Evolutionary conservation across 1,140 invertebrate species (phyloP), one percentile per base, ranked within the genome.

Genomic region (Heterodera schachtii): DNA sequence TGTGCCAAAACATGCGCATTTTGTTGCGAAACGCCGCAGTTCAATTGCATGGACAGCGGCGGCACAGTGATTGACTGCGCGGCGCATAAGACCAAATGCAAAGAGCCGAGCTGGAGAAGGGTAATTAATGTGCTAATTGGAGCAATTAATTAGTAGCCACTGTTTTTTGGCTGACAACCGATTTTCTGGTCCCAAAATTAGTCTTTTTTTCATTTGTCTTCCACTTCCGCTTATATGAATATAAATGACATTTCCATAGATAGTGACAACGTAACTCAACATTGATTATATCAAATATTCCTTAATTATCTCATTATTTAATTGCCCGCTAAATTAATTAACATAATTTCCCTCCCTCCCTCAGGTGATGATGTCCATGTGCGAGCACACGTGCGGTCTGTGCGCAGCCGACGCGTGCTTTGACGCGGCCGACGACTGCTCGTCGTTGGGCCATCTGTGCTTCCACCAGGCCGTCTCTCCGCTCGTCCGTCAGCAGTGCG

Each of bases 371-470:
- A 78, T 78, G 76, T 67, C 76, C 13, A 60, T 66, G 64, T 78
- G 76, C 69, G 76, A 78, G n/a, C 76, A 78, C 47, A 78, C 76
- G 5, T 78, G 76, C 43, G 76, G 76, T 11, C n/a, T 78, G 64
- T 78, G 76, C 46, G 11, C 60, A 16, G 64, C 60, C 46, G 76
- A 78, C 19, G 76, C 44, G n/a, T 78, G 76, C 52, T 78, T 78
- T 66, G 76, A 78, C 69, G 21, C 69, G 46, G 64, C 76, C 8
- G n/a, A 9, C 46, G 76, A 78, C 46, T 78, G 76, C 69, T 7
- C 21, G 19, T 67, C 76, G 31, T 16, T 78, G 3, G 46, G 64
- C 43, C 60, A 49, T 3, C 57, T 78, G 64, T 78, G 76, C 69
- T 64, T 78, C 44, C 64, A 78, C 43, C 47, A 60, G 7, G 60